Percentiles rank a stretch among this genome's conserved stretches.
Evolutionary conservation across 2,888 invertebrate species (phyloP).

Genomic region (Rhodophaea formosa): DNA sequence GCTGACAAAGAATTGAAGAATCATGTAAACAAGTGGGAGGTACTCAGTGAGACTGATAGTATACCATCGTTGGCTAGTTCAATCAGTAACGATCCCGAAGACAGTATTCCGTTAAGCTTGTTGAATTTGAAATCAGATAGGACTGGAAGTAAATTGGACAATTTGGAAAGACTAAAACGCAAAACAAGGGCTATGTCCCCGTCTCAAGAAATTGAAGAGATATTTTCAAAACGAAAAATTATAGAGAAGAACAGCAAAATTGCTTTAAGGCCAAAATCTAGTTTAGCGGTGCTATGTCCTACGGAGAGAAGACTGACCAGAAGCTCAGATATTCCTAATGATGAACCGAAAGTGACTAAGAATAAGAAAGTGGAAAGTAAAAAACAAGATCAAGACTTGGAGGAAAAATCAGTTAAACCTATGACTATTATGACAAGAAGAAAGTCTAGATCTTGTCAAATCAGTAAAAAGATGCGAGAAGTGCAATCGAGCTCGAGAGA

Average conservation of each 20-base stretch:
- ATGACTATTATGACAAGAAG: constrained; percentile 56
- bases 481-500: constrained; percentile 72
- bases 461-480: constrained; percentile 59
- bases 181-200: constrained; percentile 81
- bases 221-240: constrained; percentile 69
- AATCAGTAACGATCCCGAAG: constrained; percentile 79
- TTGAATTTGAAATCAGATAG: constrained; percentile 67
- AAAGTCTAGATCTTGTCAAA: constrained; percentile 69
- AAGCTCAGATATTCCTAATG: constrained; percentile 61
- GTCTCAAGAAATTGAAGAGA: constrained; percentile 81
- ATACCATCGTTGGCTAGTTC: constrained; percentile 76
- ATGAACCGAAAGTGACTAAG: constrained; percentile 51
- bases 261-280: constrained; percentile 67
- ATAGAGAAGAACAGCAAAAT: constrained; percentile 61
- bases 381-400: constrained; percentile 40
- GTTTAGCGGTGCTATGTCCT: constrained; percentile 67
- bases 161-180: constrained; percentile 73
- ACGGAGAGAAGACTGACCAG: constrained; percentile 66
- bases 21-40: constrained; percentile 79
- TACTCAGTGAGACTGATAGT: constrained; percentile 82
- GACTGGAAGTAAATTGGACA: constrained; percentile 55
- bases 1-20: constrained; percentile 65
- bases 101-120: constrained; percentile 79
- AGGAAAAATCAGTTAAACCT: constrained; percentile 51
- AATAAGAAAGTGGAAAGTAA: constrained; percentile 52